Conservation (phyloP, 2,888 invertebrate species). For the Kryphioiulus occultus region DNA sequence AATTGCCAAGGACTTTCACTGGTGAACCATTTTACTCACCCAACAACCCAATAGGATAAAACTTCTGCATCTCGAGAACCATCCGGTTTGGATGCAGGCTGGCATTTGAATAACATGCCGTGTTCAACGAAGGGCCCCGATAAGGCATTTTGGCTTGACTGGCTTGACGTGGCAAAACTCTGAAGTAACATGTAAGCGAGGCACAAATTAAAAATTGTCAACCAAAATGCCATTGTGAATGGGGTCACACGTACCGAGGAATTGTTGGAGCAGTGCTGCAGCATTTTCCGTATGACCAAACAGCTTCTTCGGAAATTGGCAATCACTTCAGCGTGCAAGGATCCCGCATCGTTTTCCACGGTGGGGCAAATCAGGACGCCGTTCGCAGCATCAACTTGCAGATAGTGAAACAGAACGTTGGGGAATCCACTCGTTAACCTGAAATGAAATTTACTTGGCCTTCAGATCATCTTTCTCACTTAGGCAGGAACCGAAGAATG, state of each 20-base stretch:
- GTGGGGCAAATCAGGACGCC: slow-evolving; percentile 75
- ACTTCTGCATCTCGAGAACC: slow-evolving; percentile 55
- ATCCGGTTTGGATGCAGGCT: slow-evolving; percentile 55
- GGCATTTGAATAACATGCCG: slow-evolving; percentile 71
- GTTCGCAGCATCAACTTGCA: slow-evolving; percentile 75
- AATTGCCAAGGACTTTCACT: too few relatives aligned
- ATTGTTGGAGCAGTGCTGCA: slow-evolving; percentile 64
- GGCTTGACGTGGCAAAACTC: background rate
- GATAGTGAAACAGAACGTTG: slow-evolving; percentile 78
- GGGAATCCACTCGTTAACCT: slow-evolving; percentile 72
- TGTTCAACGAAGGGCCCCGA: slow-evolving; percentile 73
- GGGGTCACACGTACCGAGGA: background rate
- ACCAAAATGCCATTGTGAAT: background rate
- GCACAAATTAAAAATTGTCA: background rate
- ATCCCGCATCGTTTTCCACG: slow-evolving; percentile 54
- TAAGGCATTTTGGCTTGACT: background rate
- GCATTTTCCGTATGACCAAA: slow-evolving; percentile 74
- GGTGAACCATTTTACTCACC: slow-evolving; percentile 67
- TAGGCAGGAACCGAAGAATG: too few relatives aligned
- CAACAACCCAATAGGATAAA: slow-evolving; percentile 80
- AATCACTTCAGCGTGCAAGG: slow-evolving; percentile 69
- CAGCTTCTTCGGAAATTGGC: slow-evolving; percentile 75
- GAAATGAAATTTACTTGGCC: background rate
- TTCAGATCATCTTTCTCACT: too few relatives aligned
- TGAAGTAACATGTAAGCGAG: background rate